Conservation (phyloP, 2,888 invertebrate genomes). For the Lithodes maja region DNA sequence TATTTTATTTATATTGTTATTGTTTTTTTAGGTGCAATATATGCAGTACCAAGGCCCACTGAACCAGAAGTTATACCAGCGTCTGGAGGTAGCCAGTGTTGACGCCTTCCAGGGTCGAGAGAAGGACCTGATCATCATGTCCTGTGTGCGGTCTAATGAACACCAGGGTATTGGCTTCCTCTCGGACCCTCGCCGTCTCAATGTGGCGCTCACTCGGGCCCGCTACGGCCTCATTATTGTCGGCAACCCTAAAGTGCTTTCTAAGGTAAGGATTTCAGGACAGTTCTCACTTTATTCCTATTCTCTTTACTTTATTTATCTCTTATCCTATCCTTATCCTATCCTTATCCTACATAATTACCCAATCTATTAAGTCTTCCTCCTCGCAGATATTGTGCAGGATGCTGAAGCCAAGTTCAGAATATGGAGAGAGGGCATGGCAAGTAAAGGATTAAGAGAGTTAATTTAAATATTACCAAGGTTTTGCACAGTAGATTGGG, state of each 20-base stretch:
- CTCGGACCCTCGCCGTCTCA: constrained; percentile 96
- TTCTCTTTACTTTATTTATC: too few species aligned
- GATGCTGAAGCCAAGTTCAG: too few species aligned
- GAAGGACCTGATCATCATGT: constrained; percentile 99
- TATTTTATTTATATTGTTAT: neutral
- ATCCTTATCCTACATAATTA: too few species aligned
- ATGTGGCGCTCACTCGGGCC: constrained; percentile 97
- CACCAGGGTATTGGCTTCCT: constrained; percentile 99
- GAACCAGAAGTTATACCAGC: constrained; percentile 97
- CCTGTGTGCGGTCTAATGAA: constrained; percentile 98
- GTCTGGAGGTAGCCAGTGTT: constrained; percentile 99
- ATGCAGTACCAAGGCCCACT: constrained; percentile 99
- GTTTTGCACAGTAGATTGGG: too few species aligned
- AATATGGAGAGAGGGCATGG: too few species aligned
- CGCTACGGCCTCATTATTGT: constrained; percentile 98
- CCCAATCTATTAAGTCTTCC: too few species aligned
- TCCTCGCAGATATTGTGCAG: too few species aligned
- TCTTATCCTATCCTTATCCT: too few species aligned
- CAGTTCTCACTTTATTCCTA: too few species aligned
- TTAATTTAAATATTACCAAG: too few species aligned
- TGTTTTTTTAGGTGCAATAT: constrained; percentile 81
- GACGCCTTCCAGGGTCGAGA: constrained; percentile 99
- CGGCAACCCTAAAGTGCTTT: constrained; percentile 98
- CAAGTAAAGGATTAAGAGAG: too few species aligned
- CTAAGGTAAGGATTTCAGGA: constrained; percentile 79